Evolutionary conservation across 2,797 vertebrate species (phyloP), one percentile per base, ranked within the genome.

Genomic region (Prionace glauca): DNA sequence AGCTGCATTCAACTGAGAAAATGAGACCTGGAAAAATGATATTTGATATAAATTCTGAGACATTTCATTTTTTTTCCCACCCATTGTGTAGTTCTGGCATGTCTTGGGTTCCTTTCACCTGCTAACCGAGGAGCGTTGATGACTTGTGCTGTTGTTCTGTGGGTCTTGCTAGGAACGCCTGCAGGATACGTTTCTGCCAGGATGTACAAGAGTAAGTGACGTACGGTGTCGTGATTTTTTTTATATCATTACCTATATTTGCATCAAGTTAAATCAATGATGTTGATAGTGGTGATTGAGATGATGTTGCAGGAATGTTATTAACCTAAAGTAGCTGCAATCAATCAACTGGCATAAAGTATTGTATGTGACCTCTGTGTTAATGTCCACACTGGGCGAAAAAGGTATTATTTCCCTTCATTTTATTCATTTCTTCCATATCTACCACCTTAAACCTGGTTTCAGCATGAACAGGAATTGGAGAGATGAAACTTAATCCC

Each of bases 101-200:
- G 97, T 95, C 96, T 98, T 96, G 97, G 97, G 79, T 98, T 97
- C 95, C 24, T n/a, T 62, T 94, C 92, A 22, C 92, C 93, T 29
- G 98, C 98, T 95, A 99, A 99, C 97, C 97, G 98, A 96, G 98
- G 98, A 14, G 98, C 98, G 96, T 97, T 99, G 96, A 99, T 99
- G 99, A 98, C 98, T 0, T 99, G 98, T 96, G 97, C 98, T 0
- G 97, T 99, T 96, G 98, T 99, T 0, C 97, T 99, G 95, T 99
- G 98, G 98, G 98, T 99, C 62, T 97, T 99, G 96, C 97, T 99
- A 95, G 98, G 98, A 92, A 98, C 98, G 8, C 98, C 98, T 94
- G 98, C 98, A 20, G 98, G 99, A 96, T 99, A 98, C 0, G 98
- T 99, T 91, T 99, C 99, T 95, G 98, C 98, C 62, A 98, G 98